Conservation (phyloP, 2,797 vertebrate species). For the Helarctos malayanus region DNA sequence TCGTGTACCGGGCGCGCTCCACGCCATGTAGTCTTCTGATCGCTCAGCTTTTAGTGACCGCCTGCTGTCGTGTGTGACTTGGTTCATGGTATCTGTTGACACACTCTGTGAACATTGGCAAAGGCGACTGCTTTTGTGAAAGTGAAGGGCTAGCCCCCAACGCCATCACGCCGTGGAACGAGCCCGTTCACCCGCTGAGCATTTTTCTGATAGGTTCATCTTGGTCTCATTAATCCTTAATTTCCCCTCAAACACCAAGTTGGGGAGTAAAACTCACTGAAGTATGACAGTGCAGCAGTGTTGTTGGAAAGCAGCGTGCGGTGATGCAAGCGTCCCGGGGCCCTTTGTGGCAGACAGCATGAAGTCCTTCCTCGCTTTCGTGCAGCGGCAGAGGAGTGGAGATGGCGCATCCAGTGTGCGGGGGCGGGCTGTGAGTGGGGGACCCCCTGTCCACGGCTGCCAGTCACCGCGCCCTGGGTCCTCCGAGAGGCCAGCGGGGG, state of each 20-base stretch:
- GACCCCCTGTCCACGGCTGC: not conserved
- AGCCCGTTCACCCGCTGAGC: not conserved
- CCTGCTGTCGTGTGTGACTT: not conserved
- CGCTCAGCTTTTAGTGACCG: not conserved
- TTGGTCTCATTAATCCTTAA: not conserved
- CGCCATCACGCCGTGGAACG: fast-evolving
- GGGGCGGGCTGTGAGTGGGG: not conserved
- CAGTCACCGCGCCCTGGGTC: not conserved
- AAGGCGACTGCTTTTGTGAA: not conserved
- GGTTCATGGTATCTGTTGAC: not conserved
- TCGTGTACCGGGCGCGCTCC: fast-evolving
- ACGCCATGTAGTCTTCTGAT: not conserved
- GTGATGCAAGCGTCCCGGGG: not conserved
- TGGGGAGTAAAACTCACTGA: not conserved
- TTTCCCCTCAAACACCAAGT: not conserved
- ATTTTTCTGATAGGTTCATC: not conserved
- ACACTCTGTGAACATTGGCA: not conserved
- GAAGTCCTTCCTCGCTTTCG: not conserved
- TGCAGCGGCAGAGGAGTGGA: not conserved
- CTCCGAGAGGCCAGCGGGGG: fast-evolving
- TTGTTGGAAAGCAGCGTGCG: not conserved
- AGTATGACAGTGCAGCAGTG: not conserved
- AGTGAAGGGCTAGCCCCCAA: not conserved
- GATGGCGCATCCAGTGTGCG: not conserved
- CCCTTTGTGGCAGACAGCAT: not conserved